Evolutionary conservation across 2,113 vertebrate species (phyloP), one percentile per base, ranked within the genome.

Genomic region (Grantiella picta): DNA sequence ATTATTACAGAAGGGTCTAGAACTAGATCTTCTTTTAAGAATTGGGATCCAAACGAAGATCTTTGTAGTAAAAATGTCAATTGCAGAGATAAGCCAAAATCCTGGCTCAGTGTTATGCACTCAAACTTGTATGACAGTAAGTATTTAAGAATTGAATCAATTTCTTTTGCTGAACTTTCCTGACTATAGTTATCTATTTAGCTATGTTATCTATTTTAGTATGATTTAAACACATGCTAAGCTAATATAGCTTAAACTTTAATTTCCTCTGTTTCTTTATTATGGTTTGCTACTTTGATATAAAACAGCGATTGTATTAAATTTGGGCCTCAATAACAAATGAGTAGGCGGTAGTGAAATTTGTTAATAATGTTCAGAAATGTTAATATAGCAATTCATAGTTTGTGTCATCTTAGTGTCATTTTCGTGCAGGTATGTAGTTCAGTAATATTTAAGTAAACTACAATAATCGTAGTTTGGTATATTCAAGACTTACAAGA

Each of bases 181-280:
- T 47, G 23, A 76, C 54, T 75, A 45, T 24, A 90, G 28, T 75
- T 38, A 42, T 29, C 54, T 65, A 20, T 72, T 66, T 53, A 66
- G 64, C 49, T 35, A n/a, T n/a, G n/a, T n/a, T n/a, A n/a, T n/a
- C n/a, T n/a, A n/a, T n/a, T n/a, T n/a, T n/a, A n/a, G n/a, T n/a
- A n/a, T 33, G 22, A 87, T 69, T 83, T 64, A 91, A 96, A 94
- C 65, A 70, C 47, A 84, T 93, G 70, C 91, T 96, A 94, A 97
- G 78, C 89, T 94, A 91, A 94, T 77, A 89, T 27, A 95, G 91
- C 86, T 97, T 89, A 96, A 96, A 92, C 36, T 94, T 97, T 85
- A 54, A 96, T 95, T 94, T 93, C 77, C 89, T 97, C 91, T 96
- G 81, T 92, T 94, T 70, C 84, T 97, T 96, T 96, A 81, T 82